These are phyloP conservation scores for Pseudeuparius sepicola DNA, from an alignment of 2,888 invertebrate genomes.

Conservation along the genomic window DNA sequence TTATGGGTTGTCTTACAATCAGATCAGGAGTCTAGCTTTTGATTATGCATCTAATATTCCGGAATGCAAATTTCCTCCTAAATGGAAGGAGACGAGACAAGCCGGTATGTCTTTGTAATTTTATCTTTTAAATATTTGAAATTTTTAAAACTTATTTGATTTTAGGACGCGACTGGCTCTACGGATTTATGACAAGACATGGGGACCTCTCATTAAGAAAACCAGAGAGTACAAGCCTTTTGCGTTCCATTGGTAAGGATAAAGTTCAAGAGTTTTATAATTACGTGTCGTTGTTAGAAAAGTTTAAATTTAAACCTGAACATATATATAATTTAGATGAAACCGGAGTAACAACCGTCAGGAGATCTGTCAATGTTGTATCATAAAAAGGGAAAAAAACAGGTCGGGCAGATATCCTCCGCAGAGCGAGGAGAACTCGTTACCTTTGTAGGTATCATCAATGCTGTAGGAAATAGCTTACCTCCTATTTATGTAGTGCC, in stretches of 20 bases:
- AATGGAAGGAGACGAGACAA: too few relatives aligned
- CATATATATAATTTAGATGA: slow-evolving; percentile 13
- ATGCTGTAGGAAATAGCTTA: slow-evolving; percentile 17
- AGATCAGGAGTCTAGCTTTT: too few relatives aligned
- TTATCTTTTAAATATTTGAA: too few relatives aligned
- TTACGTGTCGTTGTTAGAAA: slow-evolving; percentile 8
- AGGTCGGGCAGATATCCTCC: slow-evolving; percentile 15
- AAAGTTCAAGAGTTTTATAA: slow-evolving; percentile 15
- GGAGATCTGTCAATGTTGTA: slow-evolving; percentile 10
- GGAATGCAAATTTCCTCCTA: too few relatives aligned
- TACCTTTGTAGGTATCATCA: slow-evolving; percentile 19
- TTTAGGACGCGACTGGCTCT: slow-evolving; percentile 17
- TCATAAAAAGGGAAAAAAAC: slow-evolving; percentile 12
- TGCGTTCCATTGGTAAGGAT: slow-evolving; percentile 20
- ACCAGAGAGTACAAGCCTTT: slow-evolving; percentile 26
- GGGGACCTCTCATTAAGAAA: slow-evolving; percentile 19
- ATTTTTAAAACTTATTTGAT: too few relatives aligned
- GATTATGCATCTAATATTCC: too few relatives aligned
- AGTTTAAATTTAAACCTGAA: slow-evolving; percentile 7
- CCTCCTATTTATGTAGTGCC: slow-evolving; percentile 19
- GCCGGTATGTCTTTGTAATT: too few relatives aligned
- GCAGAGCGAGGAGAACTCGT: slow-evolving; percentile 17
- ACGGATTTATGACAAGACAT: slow-evolving; percentile 13
- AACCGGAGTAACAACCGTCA: slow-evolving; percentile 14
- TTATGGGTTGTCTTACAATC: too few relatives aligned